These are phyloP conservation scores for Lasioglossum figueresi DNA, from an alignment of 2,888 invertebrate genomes.

Conservation along the genomic window DNA sequence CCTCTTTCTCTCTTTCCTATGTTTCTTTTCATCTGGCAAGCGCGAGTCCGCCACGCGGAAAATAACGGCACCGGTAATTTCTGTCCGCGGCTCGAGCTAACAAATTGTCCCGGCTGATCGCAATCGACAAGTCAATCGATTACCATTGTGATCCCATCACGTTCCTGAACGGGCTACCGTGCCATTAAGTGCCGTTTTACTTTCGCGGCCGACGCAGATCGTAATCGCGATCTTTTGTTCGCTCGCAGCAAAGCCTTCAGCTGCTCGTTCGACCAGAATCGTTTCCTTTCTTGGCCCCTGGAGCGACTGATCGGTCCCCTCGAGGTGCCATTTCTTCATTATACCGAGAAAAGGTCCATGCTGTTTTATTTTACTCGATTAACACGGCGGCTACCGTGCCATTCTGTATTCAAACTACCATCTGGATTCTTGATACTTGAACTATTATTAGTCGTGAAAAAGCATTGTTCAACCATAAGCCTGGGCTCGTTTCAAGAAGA, in stretches of 20 bases:
- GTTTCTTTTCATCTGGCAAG: conserved; percentile 26
- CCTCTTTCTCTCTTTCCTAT: conserved; percentile 38
- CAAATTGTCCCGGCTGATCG: conserved; percentile 7
- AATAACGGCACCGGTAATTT: conserved; percentile 41
- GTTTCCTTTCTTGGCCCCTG: neutral
- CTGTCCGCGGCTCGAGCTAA: conserved; percentile 7
- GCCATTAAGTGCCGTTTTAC: conserved; percentile 38
- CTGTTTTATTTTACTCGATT: neutral
- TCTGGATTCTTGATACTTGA: neutral
- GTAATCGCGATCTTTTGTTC: neutral
- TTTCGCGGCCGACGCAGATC: conserved; percentile 20
- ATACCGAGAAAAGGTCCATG: neutral
- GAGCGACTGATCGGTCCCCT: neutral
- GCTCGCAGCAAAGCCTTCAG: neutral
- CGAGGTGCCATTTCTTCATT: neutral
- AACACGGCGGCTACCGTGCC: neutral
- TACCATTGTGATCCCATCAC: conserved; percentile 29
- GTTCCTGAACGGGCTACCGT: conserved; percentile 36
- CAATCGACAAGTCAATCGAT: conserved; percentile 18
- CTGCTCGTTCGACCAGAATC: neutral
- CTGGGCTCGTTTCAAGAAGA: no score
- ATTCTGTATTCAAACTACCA: neutral
- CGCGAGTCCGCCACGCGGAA: conserved; percentile 20
- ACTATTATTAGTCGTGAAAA: neutral
- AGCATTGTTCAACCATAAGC: neutral